These are phyloP conservation scores for Macropus fuliginosus DNA, from an alignment of 2,797 vertebrate species.

Conservation along the genomic window DNA sequence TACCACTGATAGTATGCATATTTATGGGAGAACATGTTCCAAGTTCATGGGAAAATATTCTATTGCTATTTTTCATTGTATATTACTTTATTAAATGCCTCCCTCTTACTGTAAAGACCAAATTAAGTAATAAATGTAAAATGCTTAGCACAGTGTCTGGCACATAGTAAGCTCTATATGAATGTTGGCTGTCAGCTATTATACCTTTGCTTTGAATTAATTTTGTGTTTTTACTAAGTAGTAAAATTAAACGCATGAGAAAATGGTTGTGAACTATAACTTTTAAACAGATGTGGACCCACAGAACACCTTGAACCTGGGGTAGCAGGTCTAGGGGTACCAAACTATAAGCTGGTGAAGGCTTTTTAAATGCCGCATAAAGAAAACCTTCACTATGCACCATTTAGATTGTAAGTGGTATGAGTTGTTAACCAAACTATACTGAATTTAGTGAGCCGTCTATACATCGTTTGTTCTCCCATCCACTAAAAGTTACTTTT, in stretches of 20 bases:
- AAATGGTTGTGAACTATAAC: not conserved
- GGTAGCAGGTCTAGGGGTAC: not conserved
- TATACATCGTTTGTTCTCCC: no score
- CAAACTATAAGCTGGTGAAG: not conserved
- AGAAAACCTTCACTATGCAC: not conserved
- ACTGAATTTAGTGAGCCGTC: not conserved
- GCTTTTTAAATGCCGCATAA: not conserved
- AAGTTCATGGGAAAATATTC: not conserved
- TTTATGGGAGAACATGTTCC: not conserved
- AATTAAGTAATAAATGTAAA: not conserved
- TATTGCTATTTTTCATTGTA: not conserved
- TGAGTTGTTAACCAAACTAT: not conserved
- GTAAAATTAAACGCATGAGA: not conserved
- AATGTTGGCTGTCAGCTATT: not conserved
- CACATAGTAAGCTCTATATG: not conserved
- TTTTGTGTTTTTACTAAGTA: not conserved
- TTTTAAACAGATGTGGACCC: not conserved
- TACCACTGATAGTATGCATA: not conserved
- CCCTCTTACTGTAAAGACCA: not conserved
- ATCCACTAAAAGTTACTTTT: not conserved
- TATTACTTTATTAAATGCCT: not conserved
- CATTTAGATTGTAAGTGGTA: not conserved
- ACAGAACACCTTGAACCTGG: not conserved
- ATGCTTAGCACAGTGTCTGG: not conserved
- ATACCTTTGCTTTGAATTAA: not conserved